Conservation (phyloP, 2,797 vertebrate genomes). For the Hypotaenidia philippensis region DNA sequence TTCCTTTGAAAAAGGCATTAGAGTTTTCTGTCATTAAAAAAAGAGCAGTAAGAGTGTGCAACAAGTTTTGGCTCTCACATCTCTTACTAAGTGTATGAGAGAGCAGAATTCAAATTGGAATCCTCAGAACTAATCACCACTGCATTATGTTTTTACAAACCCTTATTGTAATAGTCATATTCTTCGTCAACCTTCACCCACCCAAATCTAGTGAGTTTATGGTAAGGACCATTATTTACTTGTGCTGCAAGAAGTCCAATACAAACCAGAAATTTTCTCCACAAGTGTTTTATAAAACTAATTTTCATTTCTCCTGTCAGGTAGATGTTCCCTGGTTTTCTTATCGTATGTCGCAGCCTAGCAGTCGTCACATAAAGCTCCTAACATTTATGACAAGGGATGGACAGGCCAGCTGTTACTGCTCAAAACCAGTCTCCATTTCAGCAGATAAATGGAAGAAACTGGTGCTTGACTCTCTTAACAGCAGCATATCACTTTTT, state of each 20-base stretch:
- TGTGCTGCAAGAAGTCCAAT: not conserved
- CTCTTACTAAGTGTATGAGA: not conserved
- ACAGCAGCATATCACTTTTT: not conserved
- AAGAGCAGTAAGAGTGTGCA: not conserved
- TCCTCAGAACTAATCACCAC: not conserved
- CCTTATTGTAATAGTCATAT: not conserved
- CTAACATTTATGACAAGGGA: not conserved
- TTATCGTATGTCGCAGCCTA: not conserved
- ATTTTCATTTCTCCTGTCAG: not conserved
- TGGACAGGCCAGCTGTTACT: not conserved
- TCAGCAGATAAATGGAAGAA: not conserved
- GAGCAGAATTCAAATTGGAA: not conserved
- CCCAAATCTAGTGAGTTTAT: not conserved
- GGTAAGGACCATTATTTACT: not conserved
- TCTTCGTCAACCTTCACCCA: not conserved
- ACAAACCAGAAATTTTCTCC: not conserved
- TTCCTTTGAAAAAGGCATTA: not conserved
- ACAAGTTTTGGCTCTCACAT: not conserved
- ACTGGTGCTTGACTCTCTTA: not conserved
- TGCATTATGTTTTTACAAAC: not conserved
- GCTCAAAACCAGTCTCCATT: not conserved
- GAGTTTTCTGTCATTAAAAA: not conserved
- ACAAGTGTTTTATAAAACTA: not conserved
- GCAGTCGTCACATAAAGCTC: not conserved
- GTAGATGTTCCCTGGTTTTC: not conserved